Conservation (phyloP, 2,888 invertebrate genomes). For the Chymomyza procnemis region DNA sequence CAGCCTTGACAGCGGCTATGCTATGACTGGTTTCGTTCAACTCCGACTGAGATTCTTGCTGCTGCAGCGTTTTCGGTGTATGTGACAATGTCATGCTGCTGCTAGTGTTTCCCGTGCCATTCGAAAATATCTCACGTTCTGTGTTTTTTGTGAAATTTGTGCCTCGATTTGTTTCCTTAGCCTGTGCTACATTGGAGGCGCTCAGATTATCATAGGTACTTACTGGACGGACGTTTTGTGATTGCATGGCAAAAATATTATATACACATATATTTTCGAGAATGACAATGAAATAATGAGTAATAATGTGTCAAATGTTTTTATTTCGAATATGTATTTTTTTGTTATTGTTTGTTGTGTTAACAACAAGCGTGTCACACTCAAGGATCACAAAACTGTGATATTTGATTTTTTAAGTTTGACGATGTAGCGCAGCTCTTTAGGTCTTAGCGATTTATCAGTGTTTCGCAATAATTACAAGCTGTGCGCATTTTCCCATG, state of each 20-base stretch:
- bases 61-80: conserved; percentile 25
- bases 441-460: neutral
- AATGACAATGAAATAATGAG: too few relatives aligned
- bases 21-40: conserved; percentile 69
- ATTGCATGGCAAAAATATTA: conserved; percentile 63
- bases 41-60: conserved; percentile 49
- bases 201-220: conserved; percentile 78
- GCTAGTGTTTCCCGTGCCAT: conserved; percentile 35
- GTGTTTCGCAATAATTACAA: neutral
- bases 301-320: too few relatives aligned
- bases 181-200: conserved; percentile 13
- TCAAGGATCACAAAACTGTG: too few relatives aligned
- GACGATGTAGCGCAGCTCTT: neutral
- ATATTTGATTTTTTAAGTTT: too few relatives aligned
- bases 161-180: neutral
- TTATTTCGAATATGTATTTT: too few relatives aligned
- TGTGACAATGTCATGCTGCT: conserved; percentile 26
- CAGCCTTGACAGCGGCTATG: conserved; percentile 76
- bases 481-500: neutral
- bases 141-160: conserved; percentile 12
- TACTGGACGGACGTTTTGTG: conserved; percentile 72
- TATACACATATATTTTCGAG: too few relatives aligned
- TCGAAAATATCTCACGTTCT: conserved; percentile 41
- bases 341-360: too few relatives aligned
- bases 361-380: too few relatives aligned